Conservation (phyloP, 2,888 invertebrate species). For the Athalia circularis region DNA sequence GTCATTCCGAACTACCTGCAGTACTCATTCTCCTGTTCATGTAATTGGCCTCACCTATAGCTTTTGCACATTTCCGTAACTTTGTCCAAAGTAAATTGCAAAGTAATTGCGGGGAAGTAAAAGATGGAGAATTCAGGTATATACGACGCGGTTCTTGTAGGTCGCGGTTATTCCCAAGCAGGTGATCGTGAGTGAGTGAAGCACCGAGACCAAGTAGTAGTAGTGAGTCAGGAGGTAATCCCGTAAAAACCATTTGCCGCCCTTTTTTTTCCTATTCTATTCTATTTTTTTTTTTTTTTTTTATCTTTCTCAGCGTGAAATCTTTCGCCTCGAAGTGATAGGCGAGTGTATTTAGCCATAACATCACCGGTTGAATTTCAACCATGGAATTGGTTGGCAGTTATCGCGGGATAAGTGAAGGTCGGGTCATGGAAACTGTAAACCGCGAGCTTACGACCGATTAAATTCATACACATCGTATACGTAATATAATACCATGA, state of each 20-base stretch:
- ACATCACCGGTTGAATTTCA: slow-evolving; percentile 1
- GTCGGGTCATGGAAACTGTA: slow-evolving; percentile 3
- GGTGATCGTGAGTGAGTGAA: slow-evolving; percentile 28
- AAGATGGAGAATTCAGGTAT: not conserved
- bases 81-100: not conserved
- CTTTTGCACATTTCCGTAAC: no score
- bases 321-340: not conserved
- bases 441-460: slow-evolving; percentile 17
- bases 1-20: no score
- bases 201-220: not conserved
- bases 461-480: slow-evolving; percentile 4
- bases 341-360: not conserved
- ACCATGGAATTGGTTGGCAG: slow-evolving; percentile 4
- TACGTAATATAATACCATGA: not conserved
- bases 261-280: not conserved
- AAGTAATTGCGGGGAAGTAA: not conserved
- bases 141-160: slow-evolving; percentile 35
- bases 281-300: not conserved
- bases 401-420: slow-evolving; percentile 22
- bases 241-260: slow-evolving; percentile 10
- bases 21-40: no score
- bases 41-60: no score
- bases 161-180: slow-evolving; percentile 45
- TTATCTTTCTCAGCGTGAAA: not conserved
- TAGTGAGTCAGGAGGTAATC: slow-evolving; percentile 25